phyloP scores from a whole-genome alignment of 2,113 vertebrate species.

The Channa maculata region DNA sequence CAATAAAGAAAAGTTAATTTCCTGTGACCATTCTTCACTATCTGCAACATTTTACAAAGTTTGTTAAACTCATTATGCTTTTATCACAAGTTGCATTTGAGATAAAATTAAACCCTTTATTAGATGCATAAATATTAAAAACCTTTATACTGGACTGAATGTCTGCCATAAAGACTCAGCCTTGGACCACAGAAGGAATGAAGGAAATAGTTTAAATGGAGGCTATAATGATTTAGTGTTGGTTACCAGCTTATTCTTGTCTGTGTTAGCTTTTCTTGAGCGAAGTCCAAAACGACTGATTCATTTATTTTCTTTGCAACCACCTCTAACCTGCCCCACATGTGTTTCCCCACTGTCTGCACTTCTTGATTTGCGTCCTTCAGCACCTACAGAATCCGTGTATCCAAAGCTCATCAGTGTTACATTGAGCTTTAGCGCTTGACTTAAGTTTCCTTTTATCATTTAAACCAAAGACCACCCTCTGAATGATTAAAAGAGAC shows the following conservation, averaged over 20 bases:
- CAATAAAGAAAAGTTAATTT: background rate
- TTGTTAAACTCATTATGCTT: too few species aligned
- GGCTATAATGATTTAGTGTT: slow-evolving; percentile 66
- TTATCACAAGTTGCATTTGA: background rate
- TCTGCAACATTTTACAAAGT: background rate
- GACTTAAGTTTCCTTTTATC: slow-evolving; percentile 51
- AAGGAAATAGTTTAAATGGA: slow-evolving; percentile 56
- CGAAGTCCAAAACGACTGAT: slow-evolving; percentile 69
- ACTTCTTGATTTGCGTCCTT: slow-evolving; percentile 58
- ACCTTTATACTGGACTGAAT: background rate
- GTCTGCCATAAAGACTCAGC: slow-evolving; percentile 22
- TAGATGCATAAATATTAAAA: too few species aligned
- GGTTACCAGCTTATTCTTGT: slow-evolving; percentile 65
- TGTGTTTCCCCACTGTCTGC: slow-evolving; percentile 63
- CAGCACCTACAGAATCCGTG: slow-evolving; percentile 58
- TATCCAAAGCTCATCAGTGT: slow-evolving; percentile 41
- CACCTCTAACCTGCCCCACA: slow-evolving; percentile 70
- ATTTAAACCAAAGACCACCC: slow-evolving; percentile 37
- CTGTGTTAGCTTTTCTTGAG: slow-evolving; percentile 74
- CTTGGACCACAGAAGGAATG: slow-evolving; percentile 44
- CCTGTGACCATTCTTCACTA: too few species aligned
- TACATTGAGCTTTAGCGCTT: slow-evolving; percentile 24
- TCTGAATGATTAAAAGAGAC: slow-evolving; percentile 38
- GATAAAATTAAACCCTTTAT: too few species aligned
- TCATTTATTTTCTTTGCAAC: slow-evolving; percentile 78